Evolutionary conservation across 2,113 vertebrate species (phyloP), one percentile per base, ranked within the genome.

Genomic region (Helogale parvula): DNA sequence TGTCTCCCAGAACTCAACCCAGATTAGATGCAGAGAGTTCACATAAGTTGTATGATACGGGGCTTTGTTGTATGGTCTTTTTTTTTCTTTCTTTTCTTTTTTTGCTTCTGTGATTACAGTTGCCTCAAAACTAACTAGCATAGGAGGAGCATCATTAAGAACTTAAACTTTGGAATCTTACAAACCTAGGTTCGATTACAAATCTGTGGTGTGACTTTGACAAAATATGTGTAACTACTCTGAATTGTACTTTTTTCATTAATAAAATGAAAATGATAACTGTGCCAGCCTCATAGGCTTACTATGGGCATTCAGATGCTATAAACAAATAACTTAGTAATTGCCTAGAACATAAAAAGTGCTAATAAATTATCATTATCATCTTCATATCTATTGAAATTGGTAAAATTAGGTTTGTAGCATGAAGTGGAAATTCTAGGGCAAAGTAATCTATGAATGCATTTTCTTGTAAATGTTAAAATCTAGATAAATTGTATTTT

Each of bases 401-500:
- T 77, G 21, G 19, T 89, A 5, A 84, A 6, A 60, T 77, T 50
- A 47, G 15, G 17, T 60, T 93, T 41, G 27, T 82, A 68, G 23
- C 29, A 1, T 8, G 52, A 35, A 90, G 0, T 57, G 17, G 50
- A 57, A 96, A 89, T 90, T 86, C 23, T 96, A 38, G 9, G 54
- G 5, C 17, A 79, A 33, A 86, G 10, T 92, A 7, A 65, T 90
- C 47, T n/a, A 3, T 68, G 17, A 83, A 71, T 97, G 14, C 1
- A 5, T 94, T 93, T 76, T 81, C 16, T 33, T 68, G 21, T 57
- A 87, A 54, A 52, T 69, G 15, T 87, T 77, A 92, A 94, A 87
- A 41, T 92, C 57, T 79, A 45, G n/a, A 5, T 72, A 57, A 79
- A 65, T 94, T 87, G 66, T 83, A n/a, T 92, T 88, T 97, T 79